Evolutionary conservation across 2,113 vertebrate species (phyloP).

Genomic region (Campylomormyrus numenius): DNA sequence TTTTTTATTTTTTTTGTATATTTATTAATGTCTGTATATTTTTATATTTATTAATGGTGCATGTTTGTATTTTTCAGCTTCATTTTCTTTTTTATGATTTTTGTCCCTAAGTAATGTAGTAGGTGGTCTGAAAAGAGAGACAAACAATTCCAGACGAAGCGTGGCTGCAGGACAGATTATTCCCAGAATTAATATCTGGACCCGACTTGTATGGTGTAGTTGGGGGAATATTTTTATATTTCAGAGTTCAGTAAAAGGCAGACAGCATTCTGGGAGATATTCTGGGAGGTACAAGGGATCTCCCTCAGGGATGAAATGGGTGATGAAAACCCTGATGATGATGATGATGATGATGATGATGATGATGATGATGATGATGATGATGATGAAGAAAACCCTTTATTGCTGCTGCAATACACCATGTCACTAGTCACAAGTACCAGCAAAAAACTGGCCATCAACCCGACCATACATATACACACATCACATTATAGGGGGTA

Average conservation of each 20-base stretch:
- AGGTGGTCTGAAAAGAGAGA: background rate
- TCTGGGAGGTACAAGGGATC: background rate
- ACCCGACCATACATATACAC: no score
- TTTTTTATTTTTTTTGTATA: background rate
- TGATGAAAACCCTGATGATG: background rate
- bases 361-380: no score
- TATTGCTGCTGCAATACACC: no score
- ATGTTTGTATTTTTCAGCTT: background rate
- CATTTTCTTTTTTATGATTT: background rate
- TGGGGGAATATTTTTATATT: constrained; percentile 28
- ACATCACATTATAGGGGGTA: no score
- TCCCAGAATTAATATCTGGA: background rate
- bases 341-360: no score
- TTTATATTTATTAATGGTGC: background rate
- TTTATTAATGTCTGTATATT: background rate
- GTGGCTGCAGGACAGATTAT: background rate
- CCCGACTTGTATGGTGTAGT: background rate
- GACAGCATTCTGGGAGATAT: background rate
- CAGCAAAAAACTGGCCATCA: no score
- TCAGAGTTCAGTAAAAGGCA: background rate
- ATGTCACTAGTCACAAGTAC: no score
- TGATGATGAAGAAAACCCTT: no score
- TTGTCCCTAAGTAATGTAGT: background rate
- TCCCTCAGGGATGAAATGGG: background rate
- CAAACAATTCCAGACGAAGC: background rate